These are phyloP conservation scores for Phrynocephalus vlangalii DNA, from an alignment of 2,797 vertebrate genomes.

Conservation along the genomic window DNA sequence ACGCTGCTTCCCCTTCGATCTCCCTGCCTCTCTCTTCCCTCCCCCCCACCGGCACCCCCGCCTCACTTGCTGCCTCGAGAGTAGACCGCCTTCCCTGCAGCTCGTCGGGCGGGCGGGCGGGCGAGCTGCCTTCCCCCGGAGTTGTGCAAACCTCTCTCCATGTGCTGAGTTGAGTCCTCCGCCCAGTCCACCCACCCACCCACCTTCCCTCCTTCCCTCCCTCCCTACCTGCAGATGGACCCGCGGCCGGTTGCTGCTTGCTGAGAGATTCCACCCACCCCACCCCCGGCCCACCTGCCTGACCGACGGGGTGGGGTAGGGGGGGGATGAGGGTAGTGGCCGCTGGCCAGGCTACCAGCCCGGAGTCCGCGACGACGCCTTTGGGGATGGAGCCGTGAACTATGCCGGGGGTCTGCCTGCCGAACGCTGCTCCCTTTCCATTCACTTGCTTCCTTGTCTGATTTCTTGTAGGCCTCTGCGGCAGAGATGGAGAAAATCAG, in stretches of 20 bases:
- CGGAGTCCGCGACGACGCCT: not conserved
- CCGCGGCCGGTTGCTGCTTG: constrained; percentile 41
- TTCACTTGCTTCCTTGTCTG: constrained; percentile 82
- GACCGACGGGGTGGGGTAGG: no score
- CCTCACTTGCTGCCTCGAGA: no score
- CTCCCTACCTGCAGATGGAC: no score
- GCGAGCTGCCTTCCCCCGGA: no score
- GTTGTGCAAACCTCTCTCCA: no score
- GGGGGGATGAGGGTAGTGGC: not conserved
- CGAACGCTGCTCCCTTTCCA: constrained; percentile 63
- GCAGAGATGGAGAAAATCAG: constrained; percentile 91
- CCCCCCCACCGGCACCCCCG: no score
- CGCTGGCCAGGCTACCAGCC: not conserved
- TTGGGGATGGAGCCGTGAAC: constrained; percentile 67
- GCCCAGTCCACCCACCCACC: constrained; percentile 67
- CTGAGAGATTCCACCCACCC: constrained; percentile 54
- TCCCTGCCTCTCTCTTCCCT: no score
- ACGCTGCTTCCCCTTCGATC: no score
- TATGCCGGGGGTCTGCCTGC: constrained; percentile 73
- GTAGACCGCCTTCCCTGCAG: no score
- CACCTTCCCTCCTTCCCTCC: constrained; percentile 50
- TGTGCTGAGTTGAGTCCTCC: constrained; percentile 72
- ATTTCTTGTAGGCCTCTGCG: constrained; percentile 90
- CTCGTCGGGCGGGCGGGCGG: no score
- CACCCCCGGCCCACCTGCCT: no score